Base-by-base conservation (phyloP, 2,888 invertebrate genomes). In the Lobophora halterata region DNA sequence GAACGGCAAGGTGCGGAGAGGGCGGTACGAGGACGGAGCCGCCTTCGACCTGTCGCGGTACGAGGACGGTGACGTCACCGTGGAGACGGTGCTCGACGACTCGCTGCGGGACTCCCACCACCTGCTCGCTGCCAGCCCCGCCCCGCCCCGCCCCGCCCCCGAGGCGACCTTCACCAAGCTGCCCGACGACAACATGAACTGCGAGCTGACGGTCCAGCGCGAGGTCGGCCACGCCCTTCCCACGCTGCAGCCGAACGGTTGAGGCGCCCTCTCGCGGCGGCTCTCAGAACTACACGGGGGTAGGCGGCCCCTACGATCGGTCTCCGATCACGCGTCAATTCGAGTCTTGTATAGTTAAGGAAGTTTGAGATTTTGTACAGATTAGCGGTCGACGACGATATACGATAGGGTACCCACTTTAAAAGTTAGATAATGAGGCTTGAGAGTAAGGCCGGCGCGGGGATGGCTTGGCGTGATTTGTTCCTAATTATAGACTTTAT, bases 171-270 rank as follows among this genome's bases (percentile, higher is more conserved):
- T 66, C 60, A 60, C 54, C 47, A 85, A 86, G 49, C 72, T 85
- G 2, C 86, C 83, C 1, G 86, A 87, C 58, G 85, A 82, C 46
- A 87, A 87, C 55, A 87, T 87, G 86, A 87, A 87, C 66, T 81
- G 76, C 0, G 80, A 85, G 34, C 52, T 79, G n/a, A 74, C 56
- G 73, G 31, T 76, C 49, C 58, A 64, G 40, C 46, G 69, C 38
- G 81, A 78, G 65, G 72, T 73, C 74, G 79, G 81, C 75, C 76
- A 75, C 71, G 64, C 75, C 55, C 77, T 68, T 38, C 83, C 81
- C 56, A 82, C 81, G 41, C 71, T 86, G 0, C 83, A 85, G 49
- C 86, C 86, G 8, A 87, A 87, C 67, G 86, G 86, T 77, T 87
- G 86, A 87, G 55, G 14, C 12, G 20, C 12, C 16, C 27, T 3